phyloP scores from a whole-genome alignment of 2,797 vertebrate genomes.

The Scarus forsteni region DNA sequence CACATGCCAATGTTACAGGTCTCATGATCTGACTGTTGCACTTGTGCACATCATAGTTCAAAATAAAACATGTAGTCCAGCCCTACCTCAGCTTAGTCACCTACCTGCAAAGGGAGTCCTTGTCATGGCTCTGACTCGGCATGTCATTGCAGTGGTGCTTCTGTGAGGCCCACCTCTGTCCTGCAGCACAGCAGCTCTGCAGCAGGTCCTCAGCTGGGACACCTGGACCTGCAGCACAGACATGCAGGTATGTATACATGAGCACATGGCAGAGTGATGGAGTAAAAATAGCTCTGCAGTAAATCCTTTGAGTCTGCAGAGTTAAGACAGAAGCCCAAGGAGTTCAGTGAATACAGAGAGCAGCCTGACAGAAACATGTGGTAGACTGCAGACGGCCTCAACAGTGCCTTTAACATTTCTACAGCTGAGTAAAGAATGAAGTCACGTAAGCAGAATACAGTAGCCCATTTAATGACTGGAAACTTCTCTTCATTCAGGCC shows the following conservation, averaged over 20 bases:
- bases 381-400: slow-evolving; percentile 51
- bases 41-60: no score
- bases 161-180: slow-evolving; percentile 91
- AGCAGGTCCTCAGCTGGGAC: slow-evolving; percentile 85
- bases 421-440: slow-evolving; percentile 42
- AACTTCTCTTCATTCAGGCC: slow-evolving; percentile 17
- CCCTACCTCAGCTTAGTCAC: not conserved
- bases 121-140: slow-evolving; percentile 69
- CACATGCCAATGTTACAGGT: no score
- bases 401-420: slow-evolving; percentile 44
- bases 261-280: slow-evolving; percentile 29
- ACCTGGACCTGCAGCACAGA: slow-evolving; percentile 44
- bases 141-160: slow-evolving; percentile 87
- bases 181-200: slow-evolving; percentile 90
- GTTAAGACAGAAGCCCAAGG: slow-evolving; percentile 18
- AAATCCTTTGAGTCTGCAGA: slow-evolving; percentile 27
- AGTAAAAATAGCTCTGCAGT: slow-evolving; percentile 41
- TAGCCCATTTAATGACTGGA: slow-evolving; percentile 54
- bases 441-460: slow-evolving; percentile 46
- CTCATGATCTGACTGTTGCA: no score
- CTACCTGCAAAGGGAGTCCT: slow-evolving; percentile 88
- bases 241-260: slow-evolving; percentile 45
- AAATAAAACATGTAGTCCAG: no score
- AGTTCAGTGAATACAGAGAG: slow-evolving; percentile 7
- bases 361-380: slow-evolving; percentile 54